Base-by-base conservation (phyloP, 2,888 invertebrate species). In the Drosophila prostipennis region DNA sequence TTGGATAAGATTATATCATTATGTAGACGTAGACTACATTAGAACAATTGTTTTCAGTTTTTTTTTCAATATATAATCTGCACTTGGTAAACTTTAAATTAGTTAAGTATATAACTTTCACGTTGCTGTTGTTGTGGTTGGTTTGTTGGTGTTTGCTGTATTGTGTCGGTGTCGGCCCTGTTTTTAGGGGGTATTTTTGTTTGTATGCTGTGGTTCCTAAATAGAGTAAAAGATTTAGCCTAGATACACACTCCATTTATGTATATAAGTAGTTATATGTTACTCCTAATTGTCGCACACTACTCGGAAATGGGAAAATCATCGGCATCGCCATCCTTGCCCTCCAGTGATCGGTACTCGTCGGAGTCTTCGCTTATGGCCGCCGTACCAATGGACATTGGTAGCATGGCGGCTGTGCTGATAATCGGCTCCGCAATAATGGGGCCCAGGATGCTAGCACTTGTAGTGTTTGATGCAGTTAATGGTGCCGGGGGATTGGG, bases 321-420 rank as follows among this genome's bases (percentile, higher is more conserved):
- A 36, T 51, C 90, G 51, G 77, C 79, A 26, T 59, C 63, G 32
- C 19, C 91, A 56, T 91, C 91, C 82, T 91, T 91, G 70, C 89
- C 89, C 77, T 92, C 92, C 70, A 92, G 88, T 51, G 92, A 92
- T 53, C 92, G 91, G 88, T 92, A 92, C 74, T 92, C 92, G 84
- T 92, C 92, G 5, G 92, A 92, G 80, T 92, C 92, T 67, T 91
- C 91, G 63, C 89, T 89, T 42, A 83, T 67, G 51, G 78, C 74
- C 7, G 72, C 59, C 13, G 86, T 76, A 59, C 78, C 89, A 74
- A 80, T 57, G 6, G 79, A 79, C 60, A 78, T 76, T 63, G 87
- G 80, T 71, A 80, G 65, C 32, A 63, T 71, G 32, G 80, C 55
- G 36, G 70, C 72, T 57, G 79, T 83, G 68, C 72, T 57, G 23